phyloP scores from a whole-genome alignment of 2,888 invertebrate species.

The Cheilosia vernalis region DNA sequence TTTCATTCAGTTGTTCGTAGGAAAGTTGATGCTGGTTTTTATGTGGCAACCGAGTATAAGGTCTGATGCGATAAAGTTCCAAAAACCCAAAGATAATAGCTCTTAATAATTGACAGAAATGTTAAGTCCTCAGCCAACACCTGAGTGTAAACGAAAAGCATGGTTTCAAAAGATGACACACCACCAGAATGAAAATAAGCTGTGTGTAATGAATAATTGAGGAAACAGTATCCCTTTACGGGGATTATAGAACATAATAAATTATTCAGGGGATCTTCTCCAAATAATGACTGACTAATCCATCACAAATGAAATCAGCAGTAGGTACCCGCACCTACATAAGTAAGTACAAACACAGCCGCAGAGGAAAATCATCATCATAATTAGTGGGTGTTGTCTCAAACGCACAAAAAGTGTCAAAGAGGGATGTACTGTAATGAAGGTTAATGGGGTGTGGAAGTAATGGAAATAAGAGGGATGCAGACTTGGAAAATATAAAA shows the following conservation, averaged over 20 bases:
- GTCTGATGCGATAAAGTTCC: not conserved
- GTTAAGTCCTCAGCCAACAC: slow-evolving; percentile 37
- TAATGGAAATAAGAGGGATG: no score
- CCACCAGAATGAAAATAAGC: not conserved
- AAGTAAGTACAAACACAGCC: not conserved
- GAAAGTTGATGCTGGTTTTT: no score
- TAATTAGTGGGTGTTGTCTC: slow-evolving; percentile 30
- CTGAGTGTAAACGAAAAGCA: slow-evolving; percentile 18
- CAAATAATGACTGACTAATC: slow-evolving; percentile 63
- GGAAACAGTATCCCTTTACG: slow-evolving; percentile 43
- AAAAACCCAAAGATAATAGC: slow-evolving; percentile 25
- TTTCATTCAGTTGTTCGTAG: no score
- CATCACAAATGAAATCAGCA: slow-evolving; percentile 41
- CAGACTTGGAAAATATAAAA: not conserved
- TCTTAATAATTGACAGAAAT: slow-evolving; percentile 65
- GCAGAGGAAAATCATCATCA: slow-evolving; percentile 29
- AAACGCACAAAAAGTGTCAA: slow-evolving; percentile 24
- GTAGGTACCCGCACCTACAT: no score
- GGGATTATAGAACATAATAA: slow-evolving; percentile 64
- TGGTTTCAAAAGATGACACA: not conserved
- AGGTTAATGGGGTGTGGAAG: not conserved
- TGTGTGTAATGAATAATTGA: slow-evolving; percentile 36
- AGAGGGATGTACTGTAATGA: not conserved
- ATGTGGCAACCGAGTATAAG: no score
- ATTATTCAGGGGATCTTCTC: slow-evolving; percentile 61